phyloP scores from a whole-genome alignment of 2,797 vertebrate genomes.

The Poecilia picta region DNA sequence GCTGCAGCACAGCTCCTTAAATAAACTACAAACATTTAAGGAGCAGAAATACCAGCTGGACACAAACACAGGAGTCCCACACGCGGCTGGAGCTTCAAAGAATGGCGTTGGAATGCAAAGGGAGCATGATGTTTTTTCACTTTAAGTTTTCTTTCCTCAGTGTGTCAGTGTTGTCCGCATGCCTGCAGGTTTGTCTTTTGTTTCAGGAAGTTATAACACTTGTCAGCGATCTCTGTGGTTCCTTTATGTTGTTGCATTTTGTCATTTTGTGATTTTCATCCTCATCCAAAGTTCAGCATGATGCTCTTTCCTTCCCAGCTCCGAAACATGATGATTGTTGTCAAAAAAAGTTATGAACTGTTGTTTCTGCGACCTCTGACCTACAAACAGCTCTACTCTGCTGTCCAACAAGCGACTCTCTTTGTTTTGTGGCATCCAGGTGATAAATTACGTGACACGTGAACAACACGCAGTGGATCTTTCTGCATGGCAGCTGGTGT shows the following conservation, averaged over 20 bases:
- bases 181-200: slow-evolving; percentile 36
- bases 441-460: slow-evolving; percentile 28
- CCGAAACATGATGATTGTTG: slow-evolving; percentile 9
- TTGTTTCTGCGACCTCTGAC: slow-evolving; percentile 48
- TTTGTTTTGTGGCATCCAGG: slow-evolving; percentile 20
- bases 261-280: slow-evolving; percentile 27
- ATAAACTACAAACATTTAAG: neutral
- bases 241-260: slow-evolving; percentile 16
- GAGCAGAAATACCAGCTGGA: neutral
- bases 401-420: slow-evolving; percentile 39
- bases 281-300: slow-evolving; percentile 58
- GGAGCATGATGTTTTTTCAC: slow-evolving; percentile 68
- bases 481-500: slow-evolving; percentile 44
- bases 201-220: slow-evolving; percentile 64
- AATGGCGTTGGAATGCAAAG: slow-evolving; percentile 87
- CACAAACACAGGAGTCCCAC: slow-evolving; percentile 33
- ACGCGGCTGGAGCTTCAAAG: slow-evolving; percentile 66
- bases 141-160: slow-evolving; percentile 4
- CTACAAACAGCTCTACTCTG: slow-evolving; percentile 23
- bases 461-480: slow-evolving; percentile 26
- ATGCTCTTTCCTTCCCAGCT: slow-evolving; percentile 46
- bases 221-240: slow-evolving; percentile 36
- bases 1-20: slow-evolving; percentile 12
- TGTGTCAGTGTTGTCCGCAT: slow-evolving; percentile 63
- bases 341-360: slow-evolving; percentile 24